Evolutionary conservation across 1,140 invertebrate genomes (phyloP).

Genomic region (Achatina immaculata): DNA sequence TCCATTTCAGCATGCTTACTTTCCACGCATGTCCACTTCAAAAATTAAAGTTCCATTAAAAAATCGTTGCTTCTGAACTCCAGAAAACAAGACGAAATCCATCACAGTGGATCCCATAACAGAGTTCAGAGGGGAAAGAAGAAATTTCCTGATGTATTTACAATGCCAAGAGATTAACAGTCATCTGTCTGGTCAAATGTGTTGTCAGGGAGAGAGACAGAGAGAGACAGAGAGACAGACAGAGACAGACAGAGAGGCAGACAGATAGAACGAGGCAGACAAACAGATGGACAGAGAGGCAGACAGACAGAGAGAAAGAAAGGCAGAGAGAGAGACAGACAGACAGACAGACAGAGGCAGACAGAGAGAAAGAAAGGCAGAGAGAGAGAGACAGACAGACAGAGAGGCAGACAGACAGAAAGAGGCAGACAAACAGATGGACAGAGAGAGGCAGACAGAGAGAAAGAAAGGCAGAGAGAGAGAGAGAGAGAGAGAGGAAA

Average conservation of each 20-base stretch:
- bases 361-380: background rate
- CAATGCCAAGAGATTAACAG: no score
- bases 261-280: conserved; percentile 15
- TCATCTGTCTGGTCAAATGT: no score
- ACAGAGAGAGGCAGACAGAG: background rate
- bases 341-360: background rate
- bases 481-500: conserved; percentile 6
- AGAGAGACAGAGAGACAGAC: background rate
- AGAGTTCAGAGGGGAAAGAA: no score
- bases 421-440: background rate
- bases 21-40: no score
- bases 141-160: no score
- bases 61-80: no score
- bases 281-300: background rate
- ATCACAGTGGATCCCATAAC: no score
- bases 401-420: background rate
- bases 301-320: background rate
- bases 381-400: background rate
- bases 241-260: conserved; percentile 2
- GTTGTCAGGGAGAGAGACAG: background rate
- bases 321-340: conserved; percentile 21
- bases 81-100: no score
- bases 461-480: no score
- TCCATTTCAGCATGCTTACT: no score
- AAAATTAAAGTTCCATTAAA: no score